phyloP scores from a whole-genome alignment of 2,113 vertebrate species.

The Lipophrys pholis region DNA sequence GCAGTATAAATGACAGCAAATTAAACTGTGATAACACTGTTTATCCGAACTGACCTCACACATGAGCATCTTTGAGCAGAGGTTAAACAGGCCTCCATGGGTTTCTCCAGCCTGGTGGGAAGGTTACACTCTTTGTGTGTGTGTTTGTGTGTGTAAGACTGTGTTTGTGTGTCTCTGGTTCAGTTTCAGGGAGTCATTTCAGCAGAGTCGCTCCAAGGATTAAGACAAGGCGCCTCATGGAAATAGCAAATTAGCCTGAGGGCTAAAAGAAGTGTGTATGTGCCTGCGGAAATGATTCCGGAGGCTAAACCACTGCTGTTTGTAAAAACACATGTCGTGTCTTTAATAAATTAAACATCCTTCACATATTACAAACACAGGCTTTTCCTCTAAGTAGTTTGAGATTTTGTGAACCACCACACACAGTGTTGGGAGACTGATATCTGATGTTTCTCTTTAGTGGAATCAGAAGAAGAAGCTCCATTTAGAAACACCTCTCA shows the following conservation, averaged over 20 bases:
- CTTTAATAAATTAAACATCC: too few species aligned
- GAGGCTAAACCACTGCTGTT: too few species aligned
- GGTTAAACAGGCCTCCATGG: slow-evolving; percentile 19
- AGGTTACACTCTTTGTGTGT: slow-evolving; percentile 43
- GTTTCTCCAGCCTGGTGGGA: slow-evolving; percentile 50
- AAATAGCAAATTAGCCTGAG: slow-evolving; percentile 79
- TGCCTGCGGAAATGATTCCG: slow-evolving; percentile 17
- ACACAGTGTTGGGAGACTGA: too few species aligned
- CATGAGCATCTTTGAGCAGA: slow-evolving; percentile 30
- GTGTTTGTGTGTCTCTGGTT: slow-evolving; percentile 55
- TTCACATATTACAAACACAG: too few species aligned
- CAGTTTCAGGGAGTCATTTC: slow-evolving; percentile 48
- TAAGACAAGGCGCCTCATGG: slow-evolving; percentile 69
- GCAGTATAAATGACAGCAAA: not conserved
- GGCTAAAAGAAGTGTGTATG: slow-evolving; percentile 30
- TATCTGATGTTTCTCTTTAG: too few species aligned
- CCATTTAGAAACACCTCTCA: too few species aligned
- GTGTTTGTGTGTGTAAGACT: slow-evolving; percentile 47
- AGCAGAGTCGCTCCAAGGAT: slow-evolving; percentile 63
- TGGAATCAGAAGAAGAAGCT: too few species aligned
- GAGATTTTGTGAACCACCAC: too few species aligned
- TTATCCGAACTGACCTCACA: slow-evolving; percentile 4
- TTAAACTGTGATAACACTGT: slow-evolving; percentile 10
- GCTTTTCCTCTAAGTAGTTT: too few species aligned
- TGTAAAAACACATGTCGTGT: too few species aligned